Evolutionary conservation across 1,140 invertebrate genomes (phyloP).

Genomic region (Drosophila baimaii): DNA sequence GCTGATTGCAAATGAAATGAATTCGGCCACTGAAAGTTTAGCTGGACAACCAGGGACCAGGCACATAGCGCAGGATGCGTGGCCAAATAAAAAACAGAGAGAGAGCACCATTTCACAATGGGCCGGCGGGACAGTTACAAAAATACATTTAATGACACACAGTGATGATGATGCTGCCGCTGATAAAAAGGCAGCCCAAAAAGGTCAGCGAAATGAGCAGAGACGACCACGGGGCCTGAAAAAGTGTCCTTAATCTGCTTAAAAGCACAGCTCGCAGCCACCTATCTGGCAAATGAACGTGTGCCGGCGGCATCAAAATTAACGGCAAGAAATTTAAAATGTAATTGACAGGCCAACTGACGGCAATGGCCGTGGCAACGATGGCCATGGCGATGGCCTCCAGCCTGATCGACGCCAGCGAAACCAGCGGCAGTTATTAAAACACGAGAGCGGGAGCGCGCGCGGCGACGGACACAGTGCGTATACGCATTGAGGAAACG

Average conservation of each 20-base stretch:
- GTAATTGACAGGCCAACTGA: slow-evolving; percentile 80
- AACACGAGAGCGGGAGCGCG: slow-evolving; percentile 33
- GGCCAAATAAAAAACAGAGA: slow-evolving; percentile 51
- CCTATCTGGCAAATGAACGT: slow-evolving; percentile 27
- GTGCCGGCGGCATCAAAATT: slow-evolving; percentile 70
- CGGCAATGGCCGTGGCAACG: slow-evolving; percentile 30
- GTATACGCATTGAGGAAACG: slow-evolving; percentile 71
- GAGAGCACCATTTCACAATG: slow-evolving; percentile 66
- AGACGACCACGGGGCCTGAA: slow-evolving; percentile 25
- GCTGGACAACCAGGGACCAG: slow-evolving; percentile 1
- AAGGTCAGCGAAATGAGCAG: slow-evolving; percentile 64
- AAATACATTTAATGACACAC: slow-evolving; percentile 72
- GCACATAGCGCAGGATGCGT: slow-evolving; percentile 16
- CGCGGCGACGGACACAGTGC: slow-evolving; percentile 36
- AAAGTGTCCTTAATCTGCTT: slow-evolving; percentile 76
- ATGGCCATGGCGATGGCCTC: slow-evolving; percentile 24
- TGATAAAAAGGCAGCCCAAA: slow-evolving; percentile 43
- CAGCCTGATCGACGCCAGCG: slow-evolving; percentile 35
- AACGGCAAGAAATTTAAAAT: slow-evolving; percentile 80
- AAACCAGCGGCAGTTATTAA: slow-evolving; percentile 70
- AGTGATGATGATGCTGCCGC: slow-evolving; percentile 3
- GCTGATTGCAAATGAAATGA: slow-evolving; percentile 75
- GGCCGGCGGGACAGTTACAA: slow-evolving; percentile 62
- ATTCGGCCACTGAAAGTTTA: slow-evolving; percentile 58
- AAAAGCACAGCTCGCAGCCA: slow-evolving; percentile 54